A percentile compares a stretch with the other conserved stretches of the same genome.
These are phyloP conservation scores for Procavia capensis DNA, from an alignment of 2,113 vertebrate genomes.

Conservation along the genomic window DNA sequence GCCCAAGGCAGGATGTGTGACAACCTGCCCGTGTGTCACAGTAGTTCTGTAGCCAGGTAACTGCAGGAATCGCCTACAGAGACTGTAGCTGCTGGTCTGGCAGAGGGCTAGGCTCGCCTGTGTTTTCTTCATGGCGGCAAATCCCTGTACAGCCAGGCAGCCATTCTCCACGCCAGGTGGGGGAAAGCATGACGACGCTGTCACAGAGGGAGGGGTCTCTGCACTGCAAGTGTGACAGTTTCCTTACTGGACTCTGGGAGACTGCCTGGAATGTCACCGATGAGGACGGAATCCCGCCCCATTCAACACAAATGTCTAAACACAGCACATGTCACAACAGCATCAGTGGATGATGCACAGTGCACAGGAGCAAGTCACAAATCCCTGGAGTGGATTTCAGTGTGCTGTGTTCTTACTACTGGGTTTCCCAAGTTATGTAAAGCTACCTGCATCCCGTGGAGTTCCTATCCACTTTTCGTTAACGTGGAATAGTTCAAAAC, in stretches of 20 bases:
- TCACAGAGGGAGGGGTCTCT: no score
- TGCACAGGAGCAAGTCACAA: fast-evolving
- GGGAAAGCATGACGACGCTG: fast-evolving
- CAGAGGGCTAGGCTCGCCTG: neutral
- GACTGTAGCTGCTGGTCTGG: fast-evolving
- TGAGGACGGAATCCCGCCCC: neutral
- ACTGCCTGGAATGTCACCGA: neutral
- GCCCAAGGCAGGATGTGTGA: fast-evolving
- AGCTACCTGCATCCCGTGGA: fast-evolving
- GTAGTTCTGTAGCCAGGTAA: neutral
- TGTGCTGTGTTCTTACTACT: fast-evolving
- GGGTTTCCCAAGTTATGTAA: fast-evolving
- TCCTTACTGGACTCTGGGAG: neutral
- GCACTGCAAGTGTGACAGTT: fast-evolving
- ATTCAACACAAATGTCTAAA: neutral
- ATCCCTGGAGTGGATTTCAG: fast-evolving
- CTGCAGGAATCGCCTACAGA: no score
- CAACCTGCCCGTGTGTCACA: fast-evolving
- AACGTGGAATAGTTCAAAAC: neutral
- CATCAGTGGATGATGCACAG: fast-evolving
- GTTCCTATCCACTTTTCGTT: neutral
- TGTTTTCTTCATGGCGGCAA: neutral
- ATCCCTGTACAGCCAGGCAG: neutral
- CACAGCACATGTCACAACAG: fast-evolving
- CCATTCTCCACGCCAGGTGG: fast-evolving